Evolutionary conservation across 1,140 invertebrate species (phyloP).

Genomic region (Drosophila parabipectinata): DNA sequence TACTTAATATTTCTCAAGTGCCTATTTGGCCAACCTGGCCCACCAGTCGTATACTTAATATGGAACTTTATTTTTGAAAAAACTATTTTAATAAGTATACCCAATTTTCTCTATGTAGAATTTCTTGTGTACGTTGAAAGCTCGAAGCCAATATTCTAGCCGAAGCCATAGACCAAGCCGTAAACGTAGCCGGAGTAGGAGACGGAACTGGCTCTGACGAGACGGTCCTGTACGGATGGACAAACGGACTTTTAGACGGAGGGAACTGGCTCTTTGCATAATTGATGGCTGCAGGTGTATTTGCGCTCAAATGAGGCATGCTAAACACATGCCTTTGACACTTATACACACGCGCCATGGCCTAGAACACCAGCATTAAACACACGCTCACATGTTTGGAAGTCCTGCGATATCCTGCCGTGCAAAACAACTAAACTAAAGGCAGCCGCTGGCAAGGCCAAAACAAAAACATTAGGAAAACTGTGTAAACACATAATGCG

Average conservation of each 20-base stretch:
- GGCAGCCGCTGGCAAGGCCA: slow-evolving; percentile 9
- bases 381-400: slow-evolving; percentile 15
- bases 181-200: slow-evolving; percentile 26
- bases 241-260: slow-evolving; percentile 25
- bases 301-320: slow-evolving; percentile 79
- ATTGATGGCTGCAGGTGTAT: slow-evolving; percentile 83
- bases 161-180: slow-evolving; percentile 27
- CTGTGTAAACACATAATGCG: slow-evolving; percentile 40
- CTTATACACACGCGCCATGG: slow-evolving; percentile 55
- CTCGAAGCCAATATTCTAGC: slow-evolving; percentile 28
- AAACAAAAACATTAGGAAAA: slow-evolving; percentile 52
- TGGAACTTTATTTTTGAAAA: not conserved
- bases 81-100: not conserved
- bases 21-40: no score
- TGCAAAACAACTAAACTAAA: slow-evolving; percentile 41
- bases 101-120: not conserved
- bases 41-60: not conserved
- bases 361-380: slow-evolving; percentile 12
- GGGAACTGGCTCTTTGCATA: slow-evolving; percentile 70
- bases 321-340: slow-evolving; percentile 82
- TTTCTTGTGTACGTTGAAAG: slow-evolving; percentile 7
- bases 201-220: slow-evolving; percentile 14
- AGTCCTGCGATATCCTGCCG: slow-evolving; percentile 25
- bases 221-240: slow-evolving; percentile 12
- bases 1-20: not conserved